Percentiles rank a stretch among this genome's conserved stretches.
Conservation (phyloP, 2,888 invertebrate genomes). For the Aleiodes leptofemur region DNA sequence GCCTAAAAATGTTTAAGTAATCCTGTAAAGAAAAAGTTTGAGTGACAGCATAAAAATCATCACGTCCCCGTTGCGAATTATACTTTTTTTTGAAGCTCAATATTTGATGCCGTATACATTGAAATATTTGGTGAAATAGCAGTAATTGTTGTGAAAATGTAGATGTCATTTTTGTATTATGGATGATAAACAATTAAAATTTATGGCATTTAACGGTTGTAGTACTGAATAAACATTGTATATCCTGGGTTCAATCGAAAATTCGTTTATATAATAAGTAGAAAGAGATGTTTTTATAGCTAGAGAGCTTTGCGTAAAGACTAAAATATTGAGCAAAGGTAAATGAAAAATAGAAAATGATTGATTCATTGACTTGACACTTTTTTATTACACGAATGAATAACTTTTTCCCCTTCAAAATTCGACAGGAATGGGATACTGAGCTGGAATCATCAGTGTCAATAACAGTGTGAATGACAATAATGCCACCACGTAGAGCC, state of each 20-base stretch:
- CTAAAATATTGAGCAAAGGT: background rate
- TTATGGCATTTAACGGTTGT: background rate
- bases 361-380: too few species aligned
- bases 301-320: background rate
- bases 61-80: background rate
- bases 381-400: too few species aligned
- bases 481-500: constrained; percentile 68
- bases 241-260: background rate
- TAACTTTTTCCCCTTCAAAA: background rate
- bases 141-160: constrained; percentile 1
- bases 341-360: background rate
- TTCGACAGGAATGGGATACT: constrained; percentile 12
- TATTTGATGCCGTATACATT: too few species aligned
- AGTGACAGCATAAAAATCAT: background rate
- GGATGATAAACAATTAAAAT: constrained; percentile 21
- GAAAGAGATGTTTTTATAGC: too few species aligned
- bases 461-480: constrained; percentile 32
- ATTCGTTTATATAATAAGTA: too few species aligned
- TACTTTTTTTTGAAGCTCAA: background rate
- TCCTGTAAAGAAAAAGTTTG: background rate
- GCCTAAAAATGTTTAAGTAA: background rate
- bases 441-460: background rate
- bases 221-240: background rate
- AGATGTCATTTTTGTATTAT: constrained; percentile 17
- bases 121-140: background rate